These are phyloP conservation scores for Dinoponera quadriceps DNA, from an alignment of 1,140 invertebrate species.

Conservation along the genomic window DNA sequence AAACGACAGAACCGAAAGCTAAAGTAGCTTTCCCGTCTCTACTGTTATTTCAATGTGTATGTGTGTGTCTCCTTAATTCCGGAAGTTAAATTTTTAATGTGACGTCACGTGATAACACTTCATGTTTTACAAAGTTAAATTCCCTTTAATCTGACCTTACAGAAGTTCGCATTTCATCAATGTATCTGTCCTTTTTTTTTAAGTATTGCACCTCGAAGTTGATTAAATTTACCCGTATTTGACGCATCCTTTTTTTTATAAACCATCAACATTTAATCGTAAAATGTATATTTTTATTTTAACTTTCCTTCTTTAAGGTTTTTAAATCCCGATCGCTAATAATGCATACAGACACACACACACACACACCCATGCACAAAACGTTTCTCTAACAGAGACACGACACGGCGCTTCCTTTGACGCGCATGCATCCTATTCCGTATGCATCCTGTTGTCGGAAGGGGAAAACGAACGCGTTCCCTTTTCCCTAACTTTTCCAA, in stretches of 20 bases:
- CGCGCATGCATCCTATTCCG: constrained; percentile 48
- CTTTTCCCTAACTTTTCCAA: constrained; percentile 71
- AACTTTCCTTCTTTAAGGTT: neutral
- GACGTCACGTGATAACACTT: neutral
- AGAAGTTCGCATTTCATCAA: neutral
- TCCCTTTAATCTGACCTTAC: neutral
- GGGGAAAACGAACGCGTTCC: constrained; percentile 44
- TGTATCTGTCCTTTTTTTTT: no score
- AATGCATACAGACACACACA: neutral
- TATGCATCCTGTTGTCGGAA: constrained; percentile 72
- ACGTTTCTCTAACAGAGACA: constrained; percentile 16
- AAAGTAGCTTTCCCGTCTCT: neutral
- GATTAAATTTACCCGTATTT: no score
- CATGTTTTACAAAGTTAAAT: neutral
- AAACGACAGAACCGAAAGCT: neutral
- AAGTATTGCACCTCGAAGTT: no score
- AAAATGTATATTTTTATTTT: neutral
- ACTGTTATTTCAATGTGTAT: constrained; percentile 18
- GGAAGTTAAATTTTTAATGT: neutral
- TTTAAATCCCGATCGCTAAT: constrained; percentile 1
- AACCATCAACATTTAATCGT: neutral
- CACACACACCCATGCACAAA: neutral
- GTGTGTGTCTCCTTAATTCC: neutral
- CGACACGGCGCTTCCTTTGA: constrained; percentile 41
- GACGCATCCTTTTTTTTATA: neutral